These are phyloP conservation scores for Gymnarchus niloticus DNA, from an alignment of 2,113 vertebrate genomes.

Conservation along the genomic window DNA sequence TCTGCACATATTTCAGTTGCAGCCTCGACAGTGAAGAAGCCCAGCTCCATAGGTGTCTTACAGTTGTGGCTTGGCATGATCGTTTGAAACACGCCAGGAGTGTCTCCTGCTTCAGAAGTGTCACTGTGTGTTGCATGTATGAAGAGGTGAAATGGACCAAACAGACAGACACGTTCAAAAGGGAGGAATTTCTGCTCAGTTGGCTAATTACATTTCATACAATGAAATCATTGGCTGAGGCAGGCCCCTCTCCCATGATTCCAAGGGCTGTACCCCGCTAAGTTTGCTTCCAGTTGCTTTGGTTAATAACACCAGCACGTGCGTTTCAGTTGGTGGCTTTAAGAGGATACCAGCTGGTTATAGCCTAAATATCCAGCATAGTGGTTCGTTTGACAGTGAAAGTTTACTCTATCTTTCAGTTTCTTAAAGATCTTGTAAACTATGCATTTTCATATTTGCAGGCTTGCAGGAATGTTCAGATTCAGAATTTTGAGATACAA, in stretches of 20 bases:
- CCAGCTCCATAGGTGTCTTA: constrained; percentile 40
- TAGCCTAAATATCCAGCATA: neutral
- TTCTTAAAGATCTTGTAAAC: neutral
- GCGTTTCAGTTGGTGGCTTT: neutral
- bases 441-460: neutral
- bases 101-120: constrained; percentile 29
- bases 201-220: neutral
- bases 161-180: constrained; percentile 13
- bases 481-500: neutral
- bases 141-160: neutral
- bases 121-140: constrained; percentile 38
- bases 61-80: constrained; percentile 47
- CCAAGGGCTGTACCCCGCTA: constrained; percentile 2
- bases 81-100: constrained; percentile 55
- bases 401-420: neutral
- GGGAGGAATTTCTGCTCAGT: neutral
- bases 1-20: constrained; percentile 53
- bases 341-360: neutral
- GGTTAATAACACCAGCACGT: neutral
- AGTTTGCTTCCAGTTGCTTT: neutral
- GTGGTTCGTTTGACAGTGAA: neutral
- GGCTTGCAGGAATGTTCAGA: neutral
- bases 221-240: neutral
- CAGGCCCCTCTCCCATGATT: neutral
- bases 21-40: constrained; percentile 41